These are phyloP conservation scores for Lota lota DNA, from an alignment of 2,113 vertebrate species.

Conservation along the genomic window DNA sequence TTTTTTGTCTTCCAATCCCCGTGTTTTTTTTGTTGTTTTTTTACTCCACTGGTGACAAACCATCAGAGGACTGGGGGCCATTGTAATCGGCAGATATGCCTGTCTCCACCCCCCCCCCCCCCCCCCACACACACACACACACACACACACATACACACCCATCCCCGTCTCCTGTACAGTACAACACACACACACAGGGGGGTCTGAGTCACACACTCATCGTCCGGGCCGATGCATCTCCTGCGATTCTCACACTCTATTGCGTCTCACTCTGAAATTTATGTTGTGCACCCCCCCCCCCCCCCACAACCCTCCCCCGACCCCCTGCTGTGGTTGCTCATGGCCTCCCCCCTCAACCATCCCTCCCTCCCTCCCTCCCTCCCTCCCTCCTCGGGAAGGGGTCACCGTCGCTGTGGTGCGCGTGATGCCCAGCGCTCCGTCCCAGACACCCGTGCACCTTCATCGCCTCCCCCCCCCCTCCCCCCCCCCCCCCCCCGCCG, in stretches of 20 bases:
- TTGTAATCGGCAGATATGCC: neutral
- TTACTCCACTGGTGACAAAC: slow-evolving; percentile 2
- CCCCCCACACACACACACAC: no score
- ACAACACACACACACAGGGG: neutral
- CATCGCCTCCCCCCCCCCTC: slow-evolving; percentile 43
- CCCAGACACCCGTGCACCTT: slow-evolving; percentile 44
- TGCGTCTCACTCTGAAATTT: slow-evolving; percentile 78
- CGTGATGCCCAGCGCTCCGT: slow-evolving; percentile 77
- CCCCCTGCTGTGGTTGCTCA: slow-evolving; percentile 70
- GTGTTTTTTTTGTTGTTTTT: neutral
- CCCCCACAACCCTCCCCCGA: slow-evolving; percentile 4
- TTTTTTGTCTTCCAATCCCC: neutral
- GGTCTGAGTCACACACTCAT: slow-evolving; percentile 52
- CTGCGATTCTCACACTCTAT: slow-evolving; percentile 70
- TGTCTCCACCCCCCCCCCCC: slow-evolving; percentile 3
- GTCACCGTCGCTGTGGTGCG: slow-evolving; percentile 77
- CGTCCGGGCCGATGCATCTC: slow-evolving; percentile 67
- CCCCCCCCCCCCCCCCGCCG: slow-evolving; percentile 71
- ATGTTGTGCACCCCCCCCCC: slow-evolving; percentile 60
- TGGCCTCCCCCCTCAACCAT: neutral
- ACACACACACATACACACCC: no score
- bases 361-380: slow-evolving; percentile 62
- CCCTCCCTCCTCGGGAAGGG: slow-evolving; percentile 40
- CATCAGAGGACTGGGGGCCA: slow-evolving; percentile 5
- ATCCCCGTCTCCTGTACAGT: slow-evolving; percentile 14